These are phyloP conservation scores for Ceratina japonica DNA, from an alignment of 1,140 invertebrate species.

Conservation along the genomic window DNA sequence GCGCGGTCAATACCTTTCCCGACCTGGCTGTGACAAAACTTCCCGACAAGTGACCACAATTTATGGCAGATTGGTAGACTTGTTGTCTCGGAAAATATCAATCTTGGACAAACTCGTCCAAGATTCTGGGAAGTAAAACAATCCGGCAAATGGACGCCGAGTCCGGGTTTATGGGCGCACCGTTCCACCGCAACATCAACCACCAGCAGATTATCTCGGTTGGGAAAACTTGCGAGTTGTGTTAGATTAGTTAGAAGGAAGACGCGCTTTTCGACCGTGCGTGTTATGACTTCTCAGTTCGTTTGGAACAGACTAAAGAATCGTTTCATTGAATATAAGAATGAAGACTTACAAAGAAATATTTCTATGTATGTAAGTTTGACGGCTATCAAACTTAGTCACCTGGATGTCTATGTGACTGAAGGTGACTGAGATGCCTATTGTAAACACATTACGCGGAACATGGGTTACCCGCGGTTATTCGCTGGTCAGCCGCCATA, in stretches of 20 bases:
- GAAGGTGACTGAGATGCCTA: too few relatives aligned
- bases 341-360: too few relatives aligned
- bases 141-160: slow-evolving; percentile 1
- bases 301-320: too few relatives aligned
- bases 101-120: slow-evolving; percentile 8
- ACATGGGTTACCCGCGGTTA: too few relatives aligned
- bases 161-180: background rate
- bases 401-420: too few relatives aligned
- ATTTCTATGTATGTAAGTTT: too few relatives aligned
- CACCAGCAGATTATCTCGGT: slow-evolving; percentile 1
- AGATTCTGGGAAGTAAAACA: slow-evolving; percentile 19
- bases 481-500: too few relatives aligned
- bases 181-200: background rate
- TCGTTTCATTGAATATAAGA: too few relatives aligned
- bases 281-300: background rate
- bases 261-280: background rate
- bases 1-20: background rate
- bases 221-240: slow-evolving; percentile 10
- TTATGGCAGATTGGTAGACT: background rate
- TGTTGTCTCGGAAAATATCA: background rate
- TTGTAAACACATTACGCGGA: too few relatives aligned
- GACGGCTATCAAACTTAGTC: too few relatives aligned
- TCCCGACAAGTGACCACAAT: background rate
- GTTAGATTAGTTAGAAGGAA: background rate
- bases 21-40: background rate